These are phyloP conservation scores for Tetraneura akinire DNA, from an alignment of 1,140 invertebrate genomes.

Conservation along the genomic window DNA sequence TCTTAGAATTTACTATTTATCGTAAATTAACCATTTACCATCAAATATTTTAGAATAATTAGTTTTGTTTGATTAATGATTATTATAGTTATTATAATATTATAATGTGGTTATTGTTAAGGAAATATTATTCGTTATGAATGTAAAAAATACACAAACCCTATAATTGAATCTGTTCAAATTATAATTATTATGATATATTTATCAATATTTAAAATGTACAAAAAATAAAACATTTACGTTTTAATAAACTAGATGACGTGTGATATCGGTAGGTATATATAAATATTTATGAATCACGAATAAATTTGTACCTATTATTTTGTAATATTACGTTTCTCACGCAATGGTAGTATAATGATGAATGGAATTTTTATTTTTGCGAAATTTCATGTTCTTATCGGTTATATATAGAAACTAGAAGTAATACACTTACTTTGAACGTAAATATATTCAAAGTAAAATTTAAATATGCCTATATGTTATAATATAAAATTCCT, in stretches of 20 bases:
- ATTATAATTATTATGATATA: no score
- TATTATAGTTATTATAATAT: neutral
- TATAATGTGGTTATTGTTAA: neutral
- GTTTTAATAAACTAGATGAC: neutral
- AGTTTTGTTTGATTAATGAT: neutral
- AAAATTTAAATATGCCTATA: slow-evolving; percentile 1
- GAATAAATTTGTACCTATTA: neutral
- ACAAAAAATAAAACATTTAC: neutral
- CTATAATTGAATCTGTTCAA: no score
- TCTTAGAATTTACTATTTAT: neutral
- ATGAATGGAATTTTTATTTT: neutral
- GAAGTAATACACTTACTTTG: neutral
- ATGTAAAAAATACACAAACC: neutral
- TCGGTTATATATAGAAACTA: no score
- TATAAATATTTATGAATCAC: neutral
- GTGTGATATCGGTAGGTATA: neutral
- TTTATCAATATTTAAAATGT: no score
- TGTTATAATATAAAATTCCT: neutral
- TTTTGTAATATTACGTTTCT: neutral
- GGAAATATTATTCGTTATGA: neutral
- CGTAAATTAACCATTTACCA: neutral
- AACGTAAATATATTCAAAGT: neutral
- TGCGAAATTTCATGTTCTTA: neutral
- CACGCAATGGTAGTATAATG: neutral
- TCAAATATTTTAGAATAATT: neutral